Evolutionary conservation across 2,113 vertebrate species (phyloP).

Genomic region (Lamprotornis superbus): DNA sequence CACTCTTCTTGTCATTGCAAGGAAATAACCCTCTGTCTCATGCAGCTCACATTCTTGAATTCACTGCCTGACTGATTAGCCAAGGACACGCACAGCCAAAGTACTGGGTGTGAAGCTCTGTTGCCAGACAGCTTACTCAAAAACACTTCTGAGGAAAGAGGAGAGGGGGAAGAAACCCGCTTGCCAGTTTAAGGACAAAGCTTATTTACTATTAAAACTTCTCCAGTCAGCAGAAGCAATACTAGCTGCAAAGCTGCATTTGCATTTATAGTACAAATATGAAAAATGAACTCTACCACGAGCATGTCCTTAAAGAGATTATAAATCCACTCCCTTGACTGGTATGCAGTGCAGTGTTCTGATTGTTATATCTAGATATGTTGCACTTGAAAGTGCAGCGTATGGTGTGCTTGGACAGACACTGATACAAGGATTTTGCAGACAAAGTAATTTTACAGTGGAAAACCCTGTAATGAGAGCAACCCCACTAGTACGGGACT

Average conservation of each 20-base stretch:
- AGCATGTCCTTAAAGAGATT: slow-evolving; percentile 69
- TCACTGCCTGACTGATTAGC: slow-evolving; percentile 28
- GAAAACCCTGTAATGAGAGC: neutral
- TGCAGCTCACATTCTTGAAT: slow-evolving; percentile 34
- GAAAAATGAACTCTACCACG: slow-evolving; percentile 69
- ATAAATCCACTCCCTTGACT: slow-evolving; percentile 71
- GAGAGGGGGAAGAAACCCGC: slow-evolving; percentile 26
- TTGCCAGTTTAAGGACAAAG: slow-evolving; percentile 66
- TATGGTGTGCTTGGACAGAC: neutral
- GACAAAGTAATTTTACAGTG: neutral
- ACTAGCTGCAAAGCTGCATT: slow-evolving; percentile 64
- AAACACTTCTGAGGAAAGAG: slow-evolving; percentile 4
- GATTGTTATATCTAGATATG: slow-evolving; percentile 44
- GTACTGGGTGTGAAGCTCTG: neutral
- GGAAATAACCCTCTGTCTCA: neutral
- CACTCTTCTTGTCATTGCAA: neutral
- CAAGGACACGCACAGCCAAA: slow-evolving; percentile 3
- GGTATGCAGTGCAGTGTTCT: slow-evolving; percentile 22
- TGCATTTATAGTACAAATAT: slow-evolving; percentile 79
- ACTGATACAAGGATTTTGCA: neutral
- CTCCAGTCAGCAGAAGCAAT: slow-evolving; percentile 70
- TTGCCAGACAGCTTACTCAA: slow-evolving; percentile 39
- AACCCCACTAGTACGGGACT: neutral
- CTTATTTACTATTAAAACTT: slow-evolving; percentile 72
- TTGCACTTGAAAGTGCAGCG: slow-evolving; percentile 19